Conservation (phyloP, 2,113 vertebrate genomes). For the Macheiramphus alcinus region DNA sequence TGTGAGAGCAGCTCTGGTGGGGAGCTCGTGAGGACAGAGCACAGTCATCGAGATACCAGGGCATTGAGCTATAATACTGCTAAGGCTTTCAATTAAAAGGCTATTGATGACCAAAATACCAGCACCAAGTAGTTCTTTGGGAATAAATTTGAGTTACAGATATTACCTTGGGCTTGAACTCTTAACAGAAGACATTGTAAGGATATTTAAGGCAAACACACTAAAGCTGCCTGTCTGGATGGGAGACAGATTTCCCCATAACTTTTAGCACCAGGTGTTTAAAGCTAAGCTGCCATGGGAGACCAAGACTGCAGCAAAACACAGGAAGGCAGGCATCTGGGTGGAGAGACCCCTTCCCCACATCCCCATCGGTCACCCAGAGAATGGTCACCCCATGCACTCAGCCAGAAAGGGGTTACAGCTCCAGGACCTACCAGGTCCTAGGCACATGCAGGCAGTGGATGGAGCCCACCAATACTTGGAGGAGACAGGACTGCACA, state of each 20-base stretch:
- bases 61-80: background rate
- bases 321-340: background rate
- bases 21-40: background rate
- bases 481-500: background rate
- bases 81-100: background rate
- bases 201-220: background rate
- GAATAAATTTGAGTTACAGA: background rate
- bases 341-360: background rate
- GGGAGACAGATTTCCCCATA: background rate
- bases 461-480: fast-evolving
- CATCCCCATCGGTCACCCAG: too few species aligned
- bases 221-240: background rate
- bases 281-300: background rate
- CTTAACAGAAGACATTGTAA: background rate
- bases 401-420: background rate
- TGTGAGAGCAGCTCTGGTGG: background rate
- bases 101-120: background rate
- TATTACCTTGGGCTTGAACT: background rate
- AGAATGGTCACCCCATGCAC: background rate
- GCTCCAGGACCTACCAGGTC: background rate
- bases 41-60: background rate
- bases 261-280: background rate
- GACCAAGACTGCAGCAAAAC: background rate
- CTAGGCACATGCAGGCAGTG: background rate
- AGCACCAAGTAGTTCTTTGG: background rate